Evolutionary conservation across 1,140 invertebrate species (phyloP).

Genomic region (Rhagoletis pomonella): DNA sequence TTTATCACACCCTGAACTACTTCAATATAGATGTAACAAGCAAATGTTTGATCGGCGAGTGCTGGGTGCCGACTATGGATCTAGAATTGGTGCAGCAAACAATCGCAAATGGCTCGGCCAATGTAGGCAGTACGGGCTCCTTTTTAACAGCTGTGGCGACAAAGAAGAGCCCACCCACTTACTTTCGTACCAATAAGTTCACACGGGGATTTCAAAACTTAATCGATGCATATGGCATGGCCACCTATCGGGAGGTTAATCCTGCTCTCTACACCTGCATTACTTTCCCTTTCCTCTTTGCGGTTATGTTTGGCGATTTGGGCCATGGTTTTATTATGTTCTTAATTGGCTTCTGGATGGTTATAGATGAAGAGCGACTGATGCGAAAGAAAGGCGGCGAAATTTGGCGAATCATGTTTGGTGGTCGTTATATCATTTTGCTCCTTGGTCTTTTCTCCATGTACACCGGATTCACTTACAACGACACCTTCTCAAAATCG

Average conservation of each 20-base stretch:
- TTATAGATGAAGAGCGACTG: constrained; percentile 80
- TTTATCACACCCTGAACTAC: constrained; percentile 83
- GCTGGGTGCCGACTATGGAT: constrained; percentile 82
- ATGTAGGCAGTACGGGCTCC: constrained; percentile 78
- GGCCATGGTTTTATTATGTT: constrained; percentile 92
- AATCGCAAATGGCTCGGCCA: constrained; percentile 67
- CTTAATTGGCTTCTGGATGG: constrained; percentile 85
- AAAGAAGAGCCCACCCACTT: constrained; percentile 86
- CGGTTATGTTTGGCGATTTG: constrained; percentile 98
- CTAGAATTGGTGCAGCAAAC: constrained; percentile 75
- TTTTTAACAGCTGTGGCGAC: constrained; percentile 75
- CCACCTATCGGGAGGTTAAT: constrained; percentile 95
- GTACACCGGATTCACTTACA: constrained; percentile 90
- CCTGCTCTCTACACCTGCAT: constrained; percentile 85
- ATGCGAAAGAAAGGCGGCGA: constrained; percentile 70
- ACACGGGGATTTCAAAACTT: constrained; percentile 96
- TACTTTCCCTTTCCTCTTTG: constrained; percentile 98
- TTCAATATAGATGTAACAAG: constrained; percentile 79
- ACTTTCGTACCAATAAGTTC: constrained; percentile 96
- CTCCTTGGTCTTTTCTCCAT: constrained; percentile 90
- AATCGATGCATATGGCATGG: constrained; percentile 96
- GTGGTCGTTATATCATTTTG: constrained; percentile 88
- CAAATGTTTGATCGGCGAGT: constrained; percentile 86
- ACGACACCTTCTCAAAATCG: constrained; percentile 88
- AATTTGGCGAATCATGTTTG: constrained; percentile 90